Evolutionary conservation across 1,140 invertebrate species (phyloP).

Genomic region (Choristoneura fumiferana): DNA sequence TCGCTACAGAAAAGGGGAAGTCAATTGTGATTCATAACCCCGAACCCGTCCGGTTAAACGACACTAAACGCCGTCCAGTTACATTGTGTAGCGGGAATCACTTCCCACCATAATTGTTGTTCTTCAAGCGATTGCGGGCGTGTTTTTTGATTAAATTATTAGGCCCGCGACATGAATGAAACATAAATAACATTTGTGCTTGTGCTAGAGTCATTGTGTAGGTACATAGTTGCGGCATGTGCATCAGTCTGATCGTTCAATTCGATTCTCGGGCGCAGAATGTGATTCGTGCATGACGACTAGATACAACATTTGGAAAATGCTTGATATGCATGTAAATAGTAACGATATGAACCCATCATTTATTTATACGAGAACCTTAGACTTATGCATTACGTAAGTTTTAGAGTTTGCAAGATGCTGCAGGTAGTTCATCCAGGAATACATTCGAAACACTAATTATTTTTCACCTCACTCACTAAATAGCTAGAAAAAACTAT

Average conservation of each 20-base stretch:
- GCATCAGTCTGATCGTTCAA: constrained; percentile 26
- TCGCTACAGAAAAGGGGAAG: no score
- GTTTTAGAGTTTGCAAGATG: no score
- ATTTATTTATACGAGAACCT: no score
- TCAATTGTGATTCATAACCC: no score
- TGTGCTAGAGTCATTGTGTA: constrained; percentile 26
- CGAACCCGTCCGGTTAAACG: no score
- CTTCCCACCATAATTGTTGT: constrained; percentile 27
- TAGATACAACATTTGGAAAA: neutral
- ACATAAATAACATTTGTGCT: constrained; percentile 33
- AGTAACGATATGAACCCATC: no score
- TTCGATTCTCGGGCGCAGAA: constrained; percentile 10
- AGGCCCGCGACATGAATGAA: constrained; percentile 38
- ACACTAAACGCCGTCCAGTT: neutral
- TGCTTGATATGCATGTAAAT: constrained; percentile 4
- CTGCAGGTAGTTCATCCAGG: no score
- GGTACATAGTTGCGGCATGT: constrained; percentile 31
- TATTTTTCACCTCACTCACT: no score
- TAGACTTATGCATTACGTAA: no score
- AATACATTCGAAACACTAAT: no score
- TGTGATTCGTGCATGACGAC: constrained; percentile 2
- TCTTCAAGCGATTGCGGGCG: constrained; percentile 22
- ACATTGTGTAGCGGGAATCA: constrained; percentile 33
- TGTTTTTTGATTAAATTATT: constrained; percentile 57
- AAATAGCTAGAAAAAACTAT: no score